A percentile compares a stretch with the other conserved stretches of the same genome.
These are phyloP conservation scores for Pseudocheirus occidentalis DNA, from an alignment of 2,797 vertebrate species.

Conservation along the genomic window DNA sequence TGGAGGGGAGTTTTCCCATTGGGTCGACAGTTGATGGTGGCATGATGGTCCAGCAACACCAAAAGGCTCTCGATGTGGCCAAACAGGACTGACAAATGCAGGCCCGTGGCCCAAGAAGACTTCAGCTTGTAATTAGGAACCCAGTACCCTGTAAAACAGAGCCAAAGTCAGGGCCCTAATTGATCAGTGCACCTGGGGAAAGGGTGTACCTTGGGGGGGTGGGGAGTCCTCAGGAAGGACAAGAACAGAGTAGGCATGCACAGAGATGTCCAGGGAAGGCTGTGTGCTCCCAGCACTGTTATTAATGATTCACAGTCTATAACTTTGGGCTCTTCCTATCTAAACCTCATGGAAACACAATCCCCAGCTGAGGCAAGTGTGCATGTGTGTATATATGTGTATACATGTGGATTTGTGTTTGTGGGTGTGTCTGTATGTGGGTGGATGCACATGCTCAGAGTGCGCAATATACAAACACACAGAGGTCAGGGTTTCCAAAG, in stretches of 20 bases:
- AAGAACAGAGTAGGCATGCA: not conserved
- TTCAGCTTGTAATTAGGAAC: constrained; percentile 95
- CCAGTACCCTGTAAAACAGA: constrained; percentile 91
- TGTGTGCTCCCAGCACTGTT: not conserved
- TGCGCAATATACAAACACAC: not conserved
- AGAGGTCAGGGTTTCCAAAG: not conserved
- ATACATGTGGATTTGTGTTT: not conserved
- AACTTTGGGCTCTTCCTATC: not conserved
- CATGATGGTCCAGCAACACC: constrained; percentile 91
- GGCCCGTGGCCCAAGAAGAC: constrained; percentile 94
- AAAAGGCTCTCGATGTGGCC: constrained; percentile 91
- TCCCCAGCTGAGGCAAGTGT: not conserved
- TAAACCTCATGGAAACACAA: not conserved
- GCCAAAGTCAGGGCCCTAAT: not conserved
- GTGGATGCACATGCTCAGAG: not conserved
- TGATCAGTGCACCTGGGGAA: accelerated
- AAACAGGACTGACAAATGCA: constrained; percentile 94
- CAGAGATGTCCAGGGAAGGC: not conserved
- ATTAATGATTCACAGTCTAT: too few relatives aligned
- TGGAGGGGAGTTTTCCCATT: constrained; percentile 97
- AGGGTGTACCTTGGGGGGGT: not conserved
- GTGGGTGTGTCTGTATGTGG: not conserved
- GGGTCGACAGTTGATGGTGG: constrained; percentile 92
- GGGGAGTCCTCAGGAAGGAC: not conserved
- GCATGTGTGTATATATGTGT: not conserved